Conservation (phyloP, 2,797 vertebrate species). For the Myotis planiceps region DNA sequence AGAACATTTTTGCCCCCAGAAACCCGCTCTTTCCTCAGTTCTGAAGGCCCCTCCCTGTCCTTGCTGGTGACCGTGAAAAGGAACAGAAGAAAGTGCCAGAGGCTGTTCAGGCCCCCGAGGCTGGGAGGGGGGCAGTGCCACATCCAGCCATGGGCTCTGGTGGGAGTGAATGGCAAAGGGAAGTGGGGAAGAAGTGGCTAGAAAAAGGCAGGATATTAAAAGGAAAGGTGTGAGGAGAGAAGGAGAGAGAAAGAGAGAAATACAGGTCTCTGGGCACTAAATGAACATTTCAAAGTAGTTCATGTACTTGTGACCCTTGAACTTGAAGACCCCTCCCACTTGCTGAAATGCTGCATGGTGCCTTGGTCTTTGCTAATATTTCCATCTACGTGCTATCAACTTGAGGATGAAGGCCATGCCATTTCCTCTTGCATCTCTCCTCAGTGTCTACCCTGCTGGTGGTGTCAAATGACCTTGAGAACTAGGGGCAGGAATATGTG, state of each 20-base stretch:
- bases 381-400: background rate
- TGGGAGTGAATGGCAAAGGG: background rate
- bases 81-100: background rate
- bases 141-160: background rate
- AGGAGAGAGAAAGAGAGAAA: accelerated
- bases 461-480: background rate
- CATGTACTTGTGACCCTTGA: background rate
- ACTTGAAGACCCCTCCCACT: background rate
- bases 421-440: background rate
- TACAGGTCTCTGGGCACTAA: background rate
- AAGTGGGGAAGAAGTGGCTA: too few relatives aligned
- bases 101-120: background rate
- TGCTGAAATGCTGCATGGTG: too few relatives aligned
- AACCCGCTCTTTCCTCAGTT: background rate
- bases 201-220: background rate
- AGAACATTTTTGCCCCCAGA: background rate
- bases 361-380: background rate
- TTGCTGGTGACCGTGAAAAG: background rate
- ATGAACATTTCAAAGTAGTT: background rate
- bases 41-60: background rate
- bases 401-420: background rate
- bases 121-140: background rate
- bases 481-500: background rate
- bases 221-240: background rate
- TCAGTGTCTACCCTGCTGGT: background rate